These are phyloP conservation scores for Tetragonula clypearis DNA, from an alignment of 1,140 invertebrate genomes.

Conservation along the genomic window DNA sequence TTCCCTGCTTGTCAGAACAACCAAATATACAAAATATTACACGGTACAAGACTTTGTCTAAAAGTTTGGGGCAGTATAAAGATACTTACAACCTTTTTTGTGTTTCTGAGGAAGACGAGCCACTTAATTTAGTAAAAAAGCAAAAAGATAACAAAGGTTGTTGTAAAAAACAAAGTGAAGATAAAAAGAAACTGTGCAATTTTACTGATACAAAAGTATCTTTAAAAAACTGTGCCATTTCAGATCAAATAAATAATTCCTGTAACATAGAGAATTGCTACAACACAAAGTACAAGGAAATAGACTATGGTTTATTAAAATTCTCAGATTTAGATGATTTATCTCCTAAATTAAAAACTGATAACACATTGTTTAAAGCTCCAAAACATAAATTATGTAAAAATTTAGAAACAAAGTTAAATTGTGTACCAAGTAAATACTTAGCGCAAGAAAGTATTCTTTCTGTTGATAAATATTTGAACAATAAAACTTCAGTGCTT, in stretches of 20 bases:
- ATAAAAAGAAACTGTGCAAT: conserved; percentile 27
- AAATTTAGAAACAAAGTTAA: conserved; percentile 27
- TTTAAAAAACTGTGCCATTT: conserved; percentile 33
- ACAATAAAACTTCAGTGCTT: conserved; percentile 19
- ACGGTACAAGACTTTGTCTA: conserved; percentile 7
- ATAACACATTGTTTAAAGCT: conserved; percentile 31
- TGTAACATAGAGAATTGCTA: conserved; percentile 42
- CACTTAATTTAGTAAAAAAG: conserved; percentile 53
- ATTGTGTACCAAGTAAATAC: conserved; percentile 12
- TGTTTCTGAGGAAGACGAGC: conserved; percentile 37
- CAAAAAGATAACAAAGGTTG: conserved; percentile 4
- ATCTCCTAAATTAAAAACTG: conserved; percentile 45
- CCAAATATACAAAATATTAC: conserved; percentile 23
- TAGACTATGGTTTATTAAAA: conserved; percentile 62
- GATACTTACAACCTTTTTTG: conserved; percentile 26
- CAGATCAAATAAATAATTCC: conserved; percentile 53
- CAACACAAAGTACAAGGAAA: conserved; percentile 53
- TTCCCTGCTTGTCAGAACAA: conserved; percentile 27
- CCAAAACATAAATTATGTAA: conserved; percentile 11
- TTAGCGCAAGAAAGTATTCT: conserved; percentile 31
- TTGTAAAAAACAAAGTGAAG: conserved; percentile 11
- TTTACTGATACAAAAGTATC: conserved; percentile 27
- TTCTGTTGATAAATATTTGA: conserved; percentile 33
- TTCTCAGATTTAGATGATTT: conserved; percentile 53
- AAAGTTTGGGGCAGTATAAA: conserved; percentile 42